phyloP scores from a whole-genome alignment of 2,888 invertebrate genomes.

The Rutpela maculata region DNA sequence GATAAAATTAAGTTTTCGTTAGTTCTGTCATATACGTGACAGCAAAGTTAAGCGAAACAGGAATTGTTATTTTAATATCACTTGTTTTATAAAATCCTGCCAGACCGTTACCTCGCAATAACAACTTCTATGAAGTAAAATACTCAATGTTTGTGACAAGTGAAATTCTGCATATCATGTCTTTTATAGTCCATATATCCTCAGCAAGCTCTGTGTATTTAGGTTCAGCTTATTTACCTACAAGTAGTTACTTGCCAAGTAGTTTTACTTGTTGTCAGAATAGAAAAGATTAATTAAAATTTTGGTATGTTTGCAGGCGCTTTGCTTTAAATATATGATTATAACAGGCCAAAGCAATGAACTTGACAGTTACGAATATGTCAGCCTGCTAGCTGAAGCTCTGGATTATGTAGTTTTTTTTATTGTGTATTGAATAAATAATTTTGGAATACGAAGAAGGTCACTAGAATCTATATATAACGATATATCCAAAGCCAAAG shows the following conservation, averaged over 20 bases:
- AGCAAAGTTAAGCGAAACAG: neutral
- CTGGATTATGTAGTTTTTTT: neutral
- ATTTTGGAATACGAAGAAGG: neutral
- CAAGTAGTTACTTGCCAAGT: neutral
- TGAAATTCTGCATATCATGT: conserved; percentile 14
- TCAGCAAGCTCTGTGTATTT: neutral
- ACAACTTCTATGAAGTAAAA: conserved; percentile 13
- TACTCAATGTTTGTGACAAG: conserved; percentile 14
- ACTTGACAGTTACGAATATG: neutral
- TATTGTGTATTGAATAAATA: neutral
- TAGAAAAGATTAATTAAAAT: neutral
- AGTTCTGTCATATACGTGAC: neutral
- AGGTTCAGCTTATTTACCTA: neutral
- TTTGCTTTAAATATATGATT: neutral
- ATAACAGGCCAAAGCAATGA: neutral
- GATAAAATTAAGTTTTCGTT: conserved; percentile 1
- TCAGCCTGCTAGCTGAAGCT: neutral
- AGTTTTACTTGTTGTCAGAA: neutral
- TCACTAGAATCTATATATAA: neutral
- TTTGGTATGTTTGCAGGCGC: neutral
- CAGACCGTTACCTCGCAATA: conserved; percentile 14
- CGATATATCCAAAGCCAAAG: too few relatives aligned
- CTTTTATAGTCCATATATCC: conserved; percentile 14
- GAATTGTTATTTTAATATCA: conserved; percentile 9
- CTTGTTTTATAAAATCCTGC: neutral